Base-by-base conservation (phyloP, 2,888 invertebrate species). In the Chamaedrilus cognettii region DNA sequence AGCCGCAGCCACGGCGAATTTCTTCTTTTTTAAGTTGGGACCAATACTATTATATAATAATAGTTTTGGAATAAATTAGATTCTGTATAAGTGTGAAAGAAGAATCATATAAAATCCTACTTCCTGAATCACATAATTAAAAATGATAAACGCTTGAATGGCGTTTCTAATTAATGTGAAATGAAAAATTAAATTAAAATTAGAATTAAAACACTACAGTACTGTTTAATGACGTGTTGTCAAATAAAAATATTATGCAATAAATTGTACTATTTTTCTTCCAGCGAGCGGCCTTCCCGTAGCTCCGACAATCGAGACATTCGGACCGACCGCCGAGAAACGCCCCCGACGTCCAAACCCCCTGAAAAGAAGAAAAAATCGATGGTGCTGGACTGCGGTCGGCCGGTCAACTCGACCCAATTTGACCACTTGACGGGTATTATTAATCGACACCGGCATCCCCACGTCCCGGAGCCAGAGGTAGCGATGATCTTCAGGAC, bases 341-440 rank as follows among this genome's bases (percentile, higher is more conserved):
- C 34, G 28, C 49, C 19, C 15, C 35, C 23, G 30, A 15, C 23
- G 31, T 15, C 33, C 34, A 60, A 23, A 5, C 55, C 60, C 31
- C 56, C n/a, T 35, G 66, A 68, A 28, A 63, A 64, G 30, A 63
- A 64, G 31, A 68, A 64, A 62, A 70, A 65, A 71, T 73, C 63
- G 57, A 62, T 55, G 4, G 52, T 68, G 19, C 51, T 88, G 65
- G 91, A 91, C 76, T 90, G 90, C 82, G 91, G 90, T 66, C 89
- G 89, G 85, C 69, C 80, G 63, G 92, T 91, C 1, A 93, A 94
- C 85, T 91, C 90, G 80, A 94, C 94, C 3, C 91, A 91, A 82
- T 94, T 93, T 84, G 94, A 94, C 83, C 92, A 92, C 83, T 86
- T 94, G 69, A 89, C 91, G 62, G 94, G 94, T 26, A 90, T 94